phyloP scores from a whole-genome alignment of 2,888 invertebrate species.

The Mesochorus sp. region DNA sequence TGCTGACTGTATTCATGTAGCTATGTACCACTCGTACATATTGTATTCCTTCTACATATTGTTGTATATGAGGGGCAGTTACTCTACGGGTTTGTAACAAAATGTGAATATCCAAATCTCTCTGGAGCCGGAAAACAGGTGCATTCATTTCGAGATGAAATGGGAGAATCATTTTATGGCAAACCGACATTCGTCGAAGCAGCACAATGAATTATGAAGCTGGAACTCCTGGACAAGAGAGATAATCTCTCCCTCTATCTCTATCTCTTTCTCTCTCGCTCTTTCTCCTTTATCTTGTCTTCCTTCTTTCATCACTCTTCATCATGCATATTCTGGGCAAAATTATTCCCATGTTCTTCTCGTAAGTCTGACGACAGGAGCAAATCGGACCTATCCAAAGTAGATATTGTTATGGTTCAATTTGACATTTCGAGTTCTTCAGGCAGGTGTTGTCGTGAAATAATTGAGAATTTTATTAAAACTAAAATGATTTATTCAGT shows the following conservation, averaged over 20 bases:
- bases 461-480: too few relatives aligned
- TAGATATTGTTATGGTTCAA: too few relatives aligned
- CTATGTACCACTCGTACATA: too few relatives aligned
- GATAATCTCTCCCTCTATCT: slow-evolving; percentile 2
- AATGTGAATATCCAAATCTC: neutral
- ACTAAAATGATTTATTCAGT: too few relatives aligned
- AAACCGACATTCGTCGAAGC: slow-evolving; percentile 32
- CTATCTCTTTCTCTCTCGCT: neutral
- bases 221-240: slow-evolving; percentile 37
- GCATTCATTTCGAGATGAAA: slow-evolving; percentile 52
- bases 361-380: slow-evolving; percentile 14
- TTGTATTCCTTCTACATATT: too few relatives aligned
- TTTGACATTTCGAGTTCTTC: too few relatives aligned
- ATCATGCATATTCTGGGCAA: neutral
- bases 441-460: too few relatives aligned
- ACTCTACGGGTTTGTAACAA: slow-evolving; percentile 4
- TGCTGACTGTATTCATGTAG: too few relatives aligned
- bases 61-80: neutral
- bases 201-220: slow-evolving; percentile 61
- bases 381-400: too few relatives aligned
- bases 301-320: neutral
- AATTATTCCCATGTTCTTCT: slow-evolving; percentile 22
- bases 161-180: slow-evolving; percentile 13
- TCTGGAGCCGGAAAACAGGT: slow-evolving; percentile 40
- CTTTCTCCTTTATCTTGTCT: neutral